These are phyloP conservation scores for Montipora sp. DNA, from an alignment of 64 coral and sea anemone genomes.

Conservation along the genomic window DNA sequence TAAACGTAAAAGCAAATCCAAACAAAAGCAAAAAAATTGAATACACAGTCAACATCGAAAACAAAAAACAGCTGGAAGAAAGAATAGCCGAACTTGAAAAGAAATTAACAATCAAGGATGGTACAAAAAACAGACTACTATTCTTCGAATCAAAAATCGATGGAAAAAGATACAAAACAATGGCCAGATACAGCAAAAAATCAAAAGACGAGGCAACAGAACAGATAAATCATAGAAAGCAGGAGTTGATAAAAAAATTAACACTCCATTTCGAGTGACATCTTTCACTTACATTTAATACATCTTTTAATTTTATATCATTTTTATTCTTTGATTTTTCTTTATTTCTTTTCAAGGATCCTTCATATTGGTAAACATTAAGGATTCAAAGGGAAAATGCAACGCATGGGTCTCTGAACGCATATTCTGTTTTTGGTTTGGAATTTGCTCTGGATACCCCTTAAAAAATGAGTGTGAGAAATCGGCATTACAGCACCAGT, in stretches of 20 bases:
- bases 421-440: too few species aligned
- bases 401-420: too few species aligned
- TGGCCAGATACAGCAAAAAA: constrained; percentile 7
- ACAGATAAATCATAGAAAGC: background rate
- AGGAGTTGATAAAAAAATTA: constrained; percentile 2
- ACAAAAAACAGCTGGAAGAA: constrained; percentile 12
- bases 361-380: too few species aligned
- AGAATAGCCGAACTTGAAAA: constrained; percentile 35
- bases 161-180: background rate
- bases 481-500: too few species aligned
- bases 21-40: constrained; percentile 36
- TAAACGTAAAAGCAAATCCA: constrained; percentile 38
- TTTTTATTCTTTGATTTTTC: too few species aligned
- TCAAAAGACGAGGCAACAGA: constrained; percentile 33
- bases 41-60: constrained; percentile 40
- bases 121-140: background rate
- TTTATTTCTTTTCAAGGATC: too few species aligned
- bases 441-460: too few species aligned
- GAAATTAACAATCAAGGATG: constrained; percentile 31
- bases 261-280: too few species aligned
- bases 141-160: background rate
- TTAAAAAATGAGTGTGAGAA: too few species aligned
- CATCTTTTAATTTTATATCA: too few species aligned
- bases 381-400: too few species aligned
- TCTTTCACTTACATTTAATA: too few species aligned